These are phyloP conservation scores for Acestrorhynchus altus DNA, from an alignment of 2,797 vertebrate species.

Conservation along the genomic window DNA sequence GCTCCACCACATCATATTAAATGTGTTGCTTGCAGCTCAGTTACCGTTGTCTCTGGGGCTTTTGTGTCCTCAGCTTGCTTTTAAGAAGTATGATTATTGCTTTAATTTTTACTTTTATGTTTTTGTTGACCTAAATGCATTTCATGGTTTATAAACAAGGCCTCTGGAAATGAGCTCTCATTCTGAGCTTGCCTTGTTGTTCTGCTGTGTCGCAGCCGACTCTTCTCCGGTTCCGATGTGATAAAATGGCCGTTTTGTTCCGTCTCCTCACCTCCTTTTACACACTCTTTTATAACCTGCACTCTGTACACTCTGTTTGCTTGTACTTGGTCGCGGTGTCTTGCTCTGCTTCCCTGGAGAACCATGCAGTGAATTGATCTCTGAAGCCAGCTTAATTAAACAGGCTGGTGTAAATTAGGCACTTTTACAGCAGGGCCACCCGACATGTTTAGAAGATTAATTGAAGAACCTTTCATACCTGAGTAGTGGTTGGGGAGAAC, in stretches of 20 bases:
- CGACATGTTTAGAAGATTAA: constrained; percentile 58
- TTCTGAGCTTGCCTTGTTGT: background rate
- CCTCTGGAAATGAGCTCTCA: background rate
- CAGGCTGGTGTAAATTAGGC: constrained; percentile 44
- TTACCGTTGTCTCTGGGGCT: no score
- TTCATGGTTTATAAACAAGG: background rate
- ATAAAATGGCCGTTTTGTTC: background rate
- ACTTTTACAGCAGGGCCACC: constrained; percentile 50
- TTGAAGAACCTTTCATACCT: constrained; percentile 56
- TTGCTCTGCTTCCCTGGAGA: constrained; percentile 4
- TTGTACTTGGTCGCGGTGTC: constrained; percentile 1
- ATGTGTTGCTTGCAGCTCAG: no score
- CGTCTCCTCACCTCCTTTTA: background rate
- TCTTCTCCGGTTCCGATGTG: background rate
- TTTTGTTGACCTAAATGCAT: background rate
- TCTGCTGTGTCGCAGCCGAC: background rate
- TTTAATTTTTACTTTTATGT: background rate
- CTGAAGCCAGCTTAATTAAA: constrained; percentile 54
- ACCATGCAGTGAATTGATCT: constrained; percentile 46
- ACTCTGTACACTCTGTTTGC: background rate
- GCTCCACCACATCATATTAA: no score
- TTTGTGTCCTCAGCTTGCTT: background rate
- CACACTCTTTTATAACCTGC: constrained; percentile 46
- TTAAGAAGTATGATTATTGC: background rate
- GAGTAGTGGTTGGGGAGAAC: constrained; percentile 42